These are phyloP conservation scores for Oncorhynchus gorbuscha DNA, from an alignment of 2,113 vertebrate species.

Conservation along the genomic window DNA sequence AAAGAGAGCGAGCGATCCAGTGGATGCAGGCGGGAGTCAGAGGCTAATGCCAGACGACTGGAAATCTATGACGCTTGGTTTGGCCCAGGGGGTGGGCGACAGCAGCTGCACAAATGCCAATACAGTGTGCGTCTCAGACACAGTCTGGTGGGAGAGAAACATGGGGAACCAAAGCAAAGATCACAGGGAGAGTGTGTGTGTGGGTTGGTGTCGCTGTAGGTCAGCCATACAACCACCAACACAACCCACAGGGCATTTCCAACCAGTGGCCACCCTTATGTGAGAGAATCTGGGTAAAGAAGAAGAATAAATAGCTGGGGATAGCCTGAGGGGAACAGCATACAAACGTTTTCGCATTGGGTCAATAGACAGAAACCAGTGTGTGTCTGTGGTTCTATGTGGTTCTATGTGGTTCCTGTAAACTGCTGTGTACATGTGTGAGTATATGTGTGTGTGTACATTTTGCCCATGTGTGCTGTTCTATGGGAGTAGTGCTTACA, in stretches of 20 bases:
- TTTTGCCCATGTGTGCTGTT: constrained; percentile 9
- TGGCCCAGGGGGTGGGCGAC: constrained; percentile 38
- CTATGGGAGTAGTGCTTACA: background rate
- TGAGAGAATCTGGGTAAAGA: constrained; percentile 8
- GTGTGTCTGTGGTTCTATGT: background rate
- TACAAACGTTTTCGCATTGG: constrained; percentile 5
- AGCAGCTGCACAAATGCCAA: constrained; percentile 36
- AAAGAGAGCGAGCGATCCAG: constrained; percentile 3
- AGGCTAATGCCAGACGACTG: constrained; percentile 47
- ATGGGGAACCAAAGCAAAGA: constrained; percentile 16
- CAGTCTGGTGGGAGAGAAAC: constrained; percentile 23
- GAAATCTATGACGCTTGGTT: constrained; percentile 50
- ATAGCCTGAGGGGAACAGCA: background rate
- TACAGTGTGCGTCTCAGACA: constrained; percentile 20
- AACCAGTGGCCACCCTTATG: constrained; percentile 17
- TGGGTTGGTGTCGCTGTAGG: constrained; percentile 14
- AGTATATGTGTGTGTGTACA: background rate
- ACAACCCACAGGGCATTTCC: background rate
- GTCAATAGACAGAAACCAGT: constrained; percentile 1
- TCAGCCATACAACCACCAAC: constrained; percentile 13
- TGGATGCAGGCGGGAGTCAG: constrained; percentile 23
- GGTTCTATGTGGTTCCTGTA: background rate
- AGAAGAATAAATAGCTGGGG: background rate
- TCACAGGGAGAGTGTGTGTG: constrained; percentile 14
- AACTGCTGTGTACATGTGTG: constrained; percentile 1